Base-by-base conservation (phyloP, 2,797 vertebrate genomes). In the Fringilla coelebs region DNA sequence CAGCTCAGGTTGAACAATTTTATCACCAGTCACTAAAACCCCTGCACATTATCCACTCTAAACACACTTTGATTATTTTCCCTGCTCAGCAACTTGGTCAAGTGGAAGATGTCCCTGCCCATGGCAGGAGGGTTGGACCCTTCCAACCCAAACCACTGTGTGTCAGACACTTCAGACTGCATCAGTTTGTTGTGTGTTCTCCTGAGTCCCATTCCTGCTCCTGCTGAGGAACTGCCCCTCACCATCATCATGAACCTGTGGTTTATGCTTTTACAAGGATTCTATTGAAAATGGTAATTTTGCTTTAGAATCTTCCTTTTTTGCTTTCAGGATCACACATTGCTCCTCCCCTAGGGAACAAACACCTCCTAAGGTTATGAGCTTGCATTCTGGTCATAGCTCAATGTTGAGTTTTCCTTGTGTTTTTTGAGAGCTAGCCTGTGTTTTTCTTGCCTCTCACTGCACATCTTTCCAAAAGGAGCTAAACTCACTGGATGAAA, bases 281-380 rank as follows among this genome's bases (percentile, higher is more conserved):
- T 98, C 98, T 36, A 97, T 74, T 78, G 98, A 98, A 97, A 98
- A 98, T 9, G 78, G 97, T 89, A 98, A 29, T 96, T 97, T 88
- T 94, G 97, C 85, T 96, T 94, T 45, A 31, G 93, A 71, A 57
- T 61, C 68, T 91, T 79, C 60, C 75, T 60, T 74, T 17, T 90
- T 74, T 66, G 55, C 45, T 54, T 77, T 80, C 4, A 45, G 70
- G 24, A 70, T 80, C 24, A 73, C 45, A 18, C 13, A 13, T 5
- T 40, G 38, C 41, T 88, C 76, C 85, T 91, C 46, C 68, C 40
- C 40, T 25, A 52, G 0, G 1, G 22, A 72, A 63, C 3, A 2
- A 81, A 43, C 7, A 52, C 13, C 25, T 18, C 54, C 4, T 17
- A 65, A 49, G 29, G 66, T 67, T 92, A 70, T 55, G 31, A 79